Evolutionary conservation across 2,113 vertebrate genomes (phyloP).

Genomic region (Podarcis raffonei): DNA sequence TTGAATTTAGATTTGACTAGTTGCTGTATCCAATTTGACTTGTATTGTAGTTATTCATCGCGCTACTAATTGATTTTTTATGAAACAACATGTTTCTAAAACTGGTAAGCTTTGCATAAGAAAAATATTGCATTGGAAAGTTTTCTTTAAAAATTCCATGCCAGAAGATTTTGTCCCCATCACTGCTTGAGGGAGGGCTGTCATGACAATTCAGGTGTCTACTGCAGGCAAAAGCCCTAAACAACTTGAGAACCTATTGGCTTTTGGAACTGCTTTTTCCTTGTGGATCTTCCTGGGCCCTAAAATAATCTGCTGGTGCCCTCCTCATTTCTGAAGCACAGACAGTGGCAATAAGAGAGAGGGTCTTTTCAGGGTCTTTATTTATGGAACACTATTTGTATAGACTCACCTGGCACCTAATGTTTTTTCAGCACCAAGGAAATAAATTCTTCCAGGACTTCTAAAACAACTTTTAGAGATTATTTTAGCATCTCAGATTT

Average conservation of each 20-base stretch:
- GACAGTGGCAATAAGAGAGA: too few relatives aligned
- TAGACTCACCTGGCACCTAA: too few relatives aligned
- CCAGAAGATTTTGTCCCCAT: background rate
- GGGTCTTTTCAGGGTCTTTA: too few relatives aligned
- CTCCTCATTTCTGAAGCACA: background rate
- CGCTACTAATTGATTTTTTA: background rate
- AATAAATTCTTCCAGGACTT: too few relatives aligned
- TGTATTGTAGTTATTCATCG: background rate
- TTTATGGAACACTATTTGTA: too few relatives aligned
- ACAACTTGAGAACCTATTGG: too few relatives aligned
- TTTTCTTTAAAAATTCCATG: background rate
- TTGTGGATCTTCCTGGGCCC: background rate
- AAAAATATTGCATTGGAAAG: background rate
- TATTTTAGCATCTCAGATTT: too few relatives aligned
- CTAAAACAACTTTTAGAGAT: too few relatives aligned
- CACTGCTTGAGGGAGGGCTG: background rate
- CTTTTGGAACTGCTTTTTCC: too few relatives aligned
- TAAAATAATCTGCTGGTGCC: background rate
- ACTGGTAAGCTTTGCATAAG: background rate
- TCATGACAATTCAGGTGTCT: background rate
- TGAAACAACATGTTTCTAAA: background rate
- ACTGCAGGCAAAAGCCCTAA: background rate
- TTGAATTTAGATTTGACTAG: background rate
- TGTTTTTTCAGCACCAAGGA: too few relatives aligned
- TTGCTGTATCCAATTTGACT: background rate